These are phyloP conservation scores for Hippocampus barbouri DNA, from an alignment of 2,113 vertebrate species.

Conservation along the genomic window DNA sequence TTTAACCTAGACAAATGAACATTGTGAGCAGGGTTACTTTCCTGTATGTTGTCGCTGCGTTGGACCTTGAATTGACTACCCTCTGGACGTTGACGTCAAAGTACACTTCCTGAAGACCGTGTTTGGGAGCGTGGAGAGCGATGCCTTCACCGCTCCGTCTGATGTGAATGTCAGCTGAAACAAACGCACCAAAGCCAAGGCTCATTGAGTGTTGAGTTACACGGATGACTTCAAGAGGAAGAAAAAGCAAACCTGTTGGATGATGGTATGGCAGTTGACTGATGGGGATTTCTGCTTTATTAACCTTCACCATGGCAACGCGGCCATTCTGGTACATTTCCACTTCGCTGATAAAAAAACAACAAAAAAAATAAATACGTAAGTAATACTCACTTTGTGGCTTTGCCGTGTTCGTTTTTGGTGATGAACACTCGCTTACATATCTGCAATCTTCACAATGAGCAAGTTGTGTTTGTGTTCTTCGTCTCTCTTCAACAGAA, in stretches of 20 bases:
- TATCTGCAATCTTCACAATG: constrained; percentile 66
- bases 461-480: constrained; percentile 56
- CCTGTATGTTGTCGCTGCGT: not conserved
- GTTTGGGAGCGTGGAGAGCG: constrained; percentile 44
- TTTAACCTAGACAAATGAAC: constrained; percentile 61
- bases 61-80: constrained; percentile 28
- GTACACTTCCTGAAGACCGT: constrained; percentile 65
- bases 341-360: constrained; percentile 51
- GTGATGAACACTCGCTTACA: constrained; percentile 64
- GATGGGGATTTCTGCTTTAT: constrained; percentile 47
- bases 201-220: not conserved
- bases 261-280: constrained; percentile 52
- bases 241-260: constrained; percentile 41
- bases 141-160: constrained; percentile 38
- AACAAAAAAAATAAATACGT: constrained; percentile 15
- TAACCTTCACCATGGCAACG: constrained; percentile 44
- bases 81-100: constrained; percentile 26
- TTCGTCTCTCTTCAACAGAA: constrained; percentile 70
- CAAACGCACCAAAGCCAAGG: not conserved
- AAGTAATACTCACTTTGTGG: not conserved
- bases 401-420: not conserved
- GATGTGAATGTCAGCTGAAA: constrained; percentile 54
- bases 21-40: not conserved
- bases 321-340: constrained; percentile 35
- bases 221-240: constrained; percentile 26